Conservation (phyloP, 2,888 invertebrate genomes). For the Rhagophthalmus giganteus region DNA sequence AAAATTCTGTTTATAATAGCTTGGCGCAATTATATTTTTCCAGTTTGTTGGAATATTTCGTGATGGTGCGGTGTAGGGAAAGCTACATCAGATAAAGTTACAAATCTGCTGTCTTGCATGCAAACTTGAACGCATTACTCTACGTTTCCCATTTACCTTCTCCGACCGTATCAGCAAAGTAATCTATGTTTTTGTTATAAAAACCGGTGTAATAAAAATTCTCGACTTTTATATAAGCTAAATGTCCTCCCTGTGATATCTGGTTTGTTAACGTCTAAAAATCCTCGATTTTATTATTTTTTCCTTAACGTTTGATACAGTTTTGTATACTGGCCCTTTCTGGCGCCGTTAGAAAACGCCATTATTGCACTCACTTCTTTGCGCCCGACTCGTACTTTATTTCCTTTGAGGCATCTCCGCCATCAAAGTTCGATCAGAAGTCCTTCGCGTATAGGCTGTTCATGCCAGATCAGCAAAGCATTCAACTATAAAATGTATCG, state of each 20-base stretch:
- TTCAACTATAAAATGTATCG: constrained; percentile 12
- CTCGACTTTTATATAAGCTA: constrained; percentile 2
- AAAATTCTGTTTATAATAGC: background rate
- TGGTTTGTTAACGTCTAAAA: no score
- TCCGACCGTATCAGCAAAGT: constrained; percentile 14
- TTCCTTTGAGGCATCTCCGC: background rate
- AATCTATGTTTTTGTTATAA: constrained; percentile 18
- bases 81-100: constrained; percentile 17
- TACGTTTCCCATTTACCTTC: constrained; percentile 18
- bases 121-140: constrained; percentile 16
- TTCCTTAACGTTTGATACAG: no score
- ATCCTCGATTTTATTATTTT: no score
- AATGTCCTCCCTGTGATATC: no score
- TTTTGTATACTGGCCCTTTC: no score
- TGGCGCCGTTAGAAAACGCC: no score
- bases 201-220: constrained; percentile 15
- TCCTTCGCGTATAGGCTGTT: background rate
- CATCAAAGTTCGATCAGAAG: background rate
- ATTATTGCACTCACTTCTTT: no score
- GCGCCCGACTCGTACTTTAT: constrained; percentile 1
- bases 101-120: constrained; percentile 22
- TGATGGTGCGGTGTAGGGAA: background rate
- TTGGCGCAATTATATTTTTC: background rate
- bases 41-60: constrained; percentile 8
- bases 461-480: constrained; percentile 12